A percentile compares a stretch with the other conserved stretches of the same genome.
Conservation (phyloP, 2,888 invertebrate genomes). For the Heliconius cydno region DNA sequence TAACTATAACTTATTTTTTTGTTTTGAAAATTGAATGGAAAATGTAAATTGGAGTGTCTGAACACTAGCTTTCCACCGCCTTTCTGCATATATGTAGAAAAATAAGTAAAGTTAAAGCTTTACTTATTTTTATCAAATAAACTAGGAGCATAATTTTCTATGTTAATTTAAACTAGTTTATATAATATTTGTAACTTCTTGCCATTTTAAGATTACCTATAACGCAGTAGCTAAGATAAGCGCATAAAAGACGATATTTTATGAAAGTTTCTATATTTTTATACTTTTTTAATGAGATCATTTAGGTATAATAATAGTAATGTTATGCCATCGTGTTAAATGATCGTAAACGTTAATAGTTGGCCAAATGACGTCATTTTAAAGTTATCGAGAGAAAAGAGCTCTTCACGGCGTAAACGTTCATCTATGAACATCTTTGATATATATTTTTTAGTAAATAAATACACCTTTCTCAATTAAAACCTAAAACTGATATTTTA, state of each 20-base stretch:
- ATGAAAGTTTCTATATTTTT: background rate
- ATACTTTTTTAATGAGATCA: background rate
- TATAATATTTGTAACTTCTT: background rate
- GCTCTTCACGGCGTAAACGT: too few relatives aligned
- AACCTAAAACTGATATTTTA: too few relatives aligned
- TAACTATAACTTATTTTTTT: too few relatives aligned
- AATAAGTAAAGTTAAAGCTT: too few relatives aligned
- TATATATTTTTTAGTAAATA: too few relatives aligned
- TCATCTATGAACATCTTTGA: too few relatives aligned
- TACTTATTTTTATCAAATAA: too few relatives aligned
- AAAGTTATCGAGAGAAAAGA: background rate
- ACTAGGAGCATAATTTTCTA: background rate
- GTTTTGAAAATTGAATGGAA: too few relatives aligned
- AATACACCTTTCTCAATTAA: too few relatives aligned
- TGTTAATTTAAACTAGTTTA: background rate
- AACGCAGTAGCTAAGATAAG: background rate
- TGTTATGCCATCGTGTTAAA: conserved; percentile 9
- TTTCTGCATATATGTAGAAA: too few relatives aligned
- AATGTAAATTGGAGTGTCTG: too few relatives aligned
- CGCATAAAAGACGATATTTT: background rate
- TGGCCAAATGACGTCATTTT: conserved; percentile 1
- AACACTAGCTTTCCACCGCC: too few relatives aligned
- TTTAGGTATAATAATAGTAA: conserved; percentile 6
- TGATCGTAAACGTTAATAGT: conserved; percentile 10
- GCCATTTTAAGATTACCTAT: background rate